Conservation (phyloP, 1,140 invertebrate species). For the Aphidius gifuensis region DNA sequence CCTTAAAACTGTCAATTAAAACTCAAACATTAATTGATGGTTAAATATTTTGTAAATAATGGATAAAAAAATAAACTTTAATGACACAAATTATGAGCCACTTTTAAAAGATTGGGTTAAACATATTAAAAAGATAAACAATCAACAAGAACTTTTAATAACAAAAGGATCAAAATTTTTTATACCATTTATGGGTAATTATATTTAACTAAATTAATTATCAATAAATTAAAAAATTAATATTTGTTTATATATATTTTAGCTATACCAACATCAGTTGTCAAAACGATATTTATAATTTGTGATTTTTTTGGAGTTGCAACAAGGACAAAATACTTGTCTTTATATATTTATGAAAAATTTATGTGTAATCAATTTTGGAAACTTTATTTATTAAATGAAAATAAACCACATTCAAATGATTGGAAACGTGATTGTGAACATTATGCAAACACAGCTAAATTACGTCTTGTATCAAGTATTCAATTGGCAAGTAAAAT, state of each 20-base stretch:
- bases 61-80: no score
- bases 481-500: conserved; percentile 46
- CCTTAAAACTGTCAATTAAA: no score
- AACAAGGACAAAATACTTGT: conserved; percentile 38
- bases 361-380: conserved; percentile 39
- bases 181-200: conserved; percentile 41
- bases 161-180: conserved; percentile 26
- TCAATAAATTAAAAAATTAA: neutral
- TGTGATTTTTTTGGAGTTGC: conserved; percentile 32
- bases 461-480: conserved; percentile 38
- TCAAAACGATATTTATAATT: conserved; percentile 38
- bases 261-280: conserved; percentile 32
- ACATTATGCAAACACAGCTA: conserved; percentile 27
- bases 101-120: conserved; percentile 39
- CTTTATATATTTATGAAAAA: conserved; percentile 44
- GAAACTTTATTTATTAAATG: conserved; percentile 30
- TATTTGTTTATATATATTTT: neutral
- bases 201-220: conserved; percentile 2
- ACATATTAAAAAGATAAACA: conserved; percentile 30
- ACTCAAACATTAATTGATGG: no score
- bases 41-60: no score
- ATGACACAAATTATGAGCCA: conserved; percentile 22
- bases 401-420: conserved; percentile 1
- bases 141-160: conserved; percentile 29
- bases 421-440: conserved; percentile 25